Conservation (phyloP, 2,113 vertebrate species). For the Columba livia region DNA sequence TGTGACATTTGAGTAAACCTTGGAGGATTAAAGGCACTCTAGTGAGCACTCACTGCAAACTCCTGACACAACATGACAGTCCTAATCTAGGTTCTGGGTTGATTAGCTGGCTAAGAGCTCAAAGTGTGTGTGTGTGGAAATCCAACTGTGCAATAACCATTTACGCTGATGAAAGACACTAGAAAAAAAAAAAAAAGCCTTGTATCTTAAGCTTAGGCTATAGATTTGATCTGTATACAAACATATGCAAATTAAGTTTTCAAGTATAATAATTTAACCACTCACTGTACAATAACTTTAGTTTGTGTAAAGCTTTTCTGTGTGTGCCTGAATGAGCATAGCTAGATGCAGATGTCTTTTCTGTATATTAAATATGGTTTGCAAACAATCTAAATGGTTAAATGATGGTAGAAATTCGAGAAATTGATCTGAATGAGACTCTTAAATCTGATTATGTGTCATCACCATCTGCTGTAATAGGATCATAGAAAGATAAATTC, state of each 20-base stretch:
- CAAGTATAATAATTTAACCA: neutral
- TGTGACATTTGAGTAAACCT: constrained; percentile 82
- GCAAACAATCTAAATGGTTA: constrained; percentile 75
- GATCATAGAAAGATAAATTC: neutral
- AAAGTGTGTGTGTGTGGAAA: neutral
- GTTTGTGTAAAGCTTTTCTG: constrained; percentile 28
- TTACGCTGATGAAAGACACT: neutral
- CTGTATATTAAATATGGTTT: constrained; percentile 70
- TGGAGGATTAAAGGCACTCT: constrained; percentile 78
- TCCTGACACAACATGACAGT: constrained; percentile 78
- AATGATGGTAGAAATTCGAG: constrained; percentile 61
- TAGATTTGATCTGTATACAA: neutral
- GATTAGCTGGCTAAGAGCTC: constrained; percentile 65
- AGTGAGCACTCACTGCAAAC: constrained; percentile 71
- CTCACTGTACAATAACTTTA: neutral
- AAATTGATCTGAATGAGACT: constrained; percentile 57
- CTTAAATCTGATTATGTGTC: constrained; percentile 67
- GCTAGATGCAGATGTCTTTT: constrained; percentile 62
- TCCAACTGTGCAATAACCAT: constrained; percentile 12
- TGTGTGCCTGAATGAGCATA: constrained; percentile 70
- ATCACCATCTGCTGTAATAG: constrained; percentile 54
- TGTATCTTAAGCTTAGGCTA: neutral
- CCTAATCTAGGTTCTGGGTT: constrained; percentile 70
- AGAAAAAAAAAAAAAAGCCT: neutral
- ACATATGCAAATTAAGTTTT: neutral